Evolutionary conservation across 2,113 vertebrate species (phyloP), one percentile per base, ranked within the genome.

Genomic region (Tetrax tetrax): DNA sequence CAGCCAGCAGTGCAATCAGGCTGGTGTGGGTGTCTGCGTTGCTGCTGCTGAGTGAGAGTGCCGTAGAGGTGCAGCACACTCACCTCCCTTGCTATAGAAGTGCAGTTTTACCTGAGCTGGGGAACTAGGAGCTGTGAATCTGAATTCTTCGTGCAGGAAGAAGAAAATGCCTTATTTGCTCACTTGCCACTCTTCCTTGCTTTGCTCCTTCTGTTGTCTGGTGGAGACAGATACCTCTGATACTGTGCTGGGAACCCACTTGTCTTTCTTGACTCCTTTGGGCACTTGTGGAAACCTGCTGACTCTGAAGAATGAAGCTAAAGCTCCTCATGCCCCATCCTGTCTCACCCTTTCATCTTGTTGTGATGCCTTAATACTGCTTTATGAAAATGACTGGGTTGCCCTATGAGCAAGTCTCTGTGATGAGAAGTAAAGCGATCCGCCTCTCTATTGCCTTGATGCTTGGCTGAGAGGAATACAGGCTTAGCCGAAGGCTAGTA

Each of bases 21-120:
- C 13, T 89, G 72, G 15, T 0, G 0, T 1, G 21, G 37, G n/a
- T 5, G 7, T 29, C 35, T 17, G 14, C 18, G 31, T n/a, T 70
- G 25, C 1, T 27, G 43, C 12, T 15, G 25, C 60, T 0, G 0
- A 0, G 1, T 27, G 23, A 35, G 16, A 43, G 22, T 1, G 0
- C 6, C 17, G 4, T 3, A 0, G 51, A 38, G 41, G 41, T 65
- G 57, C 28, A 2, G 1, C 33, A 21, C 38, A 11, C 38, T 20
- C 14, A 7, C 27, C 7, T 45, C 25, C 13, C 21, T 7, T 77
- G 25, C 53, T 72, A 43, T 9, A 28, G 17, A 72, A 85, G 10
- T 17, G 7, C 0, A 2, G 4, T n/a, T 78, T 80, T 48, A 74
- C 21, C 21, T 19, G 25, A 35, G 18, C 35, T 38, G 31, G 57